These are phyloP conservation scores for Pleuronectes platessa DNA, from an alignment of 2,113 vertebrate genomes.

Conservation along the genomic window DNA sequence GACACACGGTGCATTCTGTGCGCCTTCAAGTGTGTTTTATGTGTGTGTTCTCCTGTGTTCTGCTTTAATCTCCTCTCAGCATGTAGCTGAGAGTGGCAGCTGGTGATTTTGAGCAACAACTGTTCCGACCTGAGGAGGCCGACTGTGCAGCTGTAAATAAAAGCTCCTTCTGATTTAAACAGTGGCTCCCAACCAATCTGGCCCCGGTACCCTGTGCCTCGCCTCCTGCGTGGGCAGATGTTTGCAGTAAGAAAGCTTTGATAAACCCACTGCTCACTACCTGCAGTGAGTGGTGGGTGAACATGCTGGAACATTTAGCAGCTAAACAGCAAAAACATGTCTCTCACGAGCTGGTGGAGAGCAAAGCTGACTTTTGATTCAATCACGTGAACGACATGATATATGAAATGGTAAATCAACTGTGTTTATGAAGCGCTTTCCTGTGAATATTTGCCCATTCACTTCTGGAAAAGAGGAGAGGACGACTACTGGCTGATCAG, in stretches of 20 bases:
- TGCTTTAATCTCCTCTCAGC: constrained; percentile 55
- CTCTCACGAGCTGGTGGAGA: background rate
- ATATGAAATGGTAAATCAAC: too few relatives aligned
- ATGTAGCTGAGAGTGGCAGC: constrained; percentile 62
- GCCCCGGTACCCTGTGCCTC: constrained; percentile 19
- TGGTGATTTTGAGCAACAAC: constrained; percentile 69
- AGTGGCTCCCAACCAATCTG: constrained; percentile 21
- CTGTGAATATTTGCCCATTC: too few relatives aligned
- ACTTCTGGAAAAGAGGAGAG: too few relatives aligned
- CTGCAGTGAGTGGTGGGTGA: background rate
- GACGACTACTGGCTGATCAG: too few relatives aligned
- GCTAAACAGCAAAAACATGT: background rate
- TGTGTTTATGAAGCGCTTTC: too few relatives aligned
- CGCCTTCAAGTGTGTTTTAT: constrained; percentile 13
- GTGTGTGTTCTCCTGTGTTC: constrained; percentile 37
- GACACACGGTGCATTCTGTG: constrained; percentile 23
- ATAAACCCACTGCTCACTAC: constrained; percentile 12
- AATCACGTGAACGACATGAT: too few relatives aligned
- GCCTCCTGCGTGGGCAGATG: constrained; percentile 30
- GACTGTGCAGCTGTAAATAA: constrained; percentile 64
- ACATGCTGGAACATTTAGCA: background rate
- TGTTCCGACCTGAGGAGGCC: constrained; percentile 55
- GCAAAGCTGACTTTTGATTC: too few relatives aligned
- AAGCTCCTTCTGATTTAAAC: constrained; percentile 64
- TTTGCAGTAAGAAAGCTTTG: constrained; percentile 24